Evolutionary conservation across 2,888 invertebrate genomes (phyloP).

Genomic region (Philaethria dido): DNA sequence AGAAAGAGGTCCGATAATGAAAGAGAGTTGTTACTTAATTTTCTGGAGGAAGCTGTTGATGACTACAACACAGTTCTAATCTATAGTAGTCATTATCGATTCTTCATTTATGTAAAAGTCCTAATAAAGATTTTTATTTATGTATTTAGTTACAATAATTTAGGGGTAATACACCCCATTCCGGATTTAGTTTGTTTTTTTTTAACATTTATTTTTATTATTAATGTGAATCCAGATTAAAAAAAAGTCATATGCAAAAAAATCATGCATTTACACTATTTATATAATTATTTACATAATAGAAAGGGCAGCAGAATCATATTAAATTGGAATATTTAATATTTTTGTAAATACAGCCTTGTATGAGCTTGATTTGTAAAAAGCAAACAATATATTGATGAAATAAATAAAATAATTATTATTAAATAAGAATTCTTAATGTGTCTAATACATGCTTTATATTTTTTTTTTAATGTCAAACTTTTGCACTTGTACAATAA

Average conservation of each 20-base stretch:
- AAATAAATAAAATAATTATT: background rate
- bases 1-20: too few relatives aligned
- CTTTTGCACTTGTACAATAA: constrained; percentile 11
- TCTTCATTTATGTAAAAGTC: too few relatives aligned
- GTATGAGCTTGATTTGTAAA: constrained; percentile 15
- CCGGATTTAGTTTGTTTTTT: too few relatives aligned
- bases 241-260: background rate
- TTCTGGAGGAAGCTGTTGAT: too few relatives aligned
- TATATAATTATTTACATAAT: background rate
- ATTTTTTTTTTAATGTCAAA: background rate
- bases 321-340: background rate
- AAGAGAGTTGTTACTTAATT: too few relatives aligned
- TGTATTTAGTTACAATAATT: too few relatives aligned
- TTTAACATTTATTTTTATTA: too few relatives aligned
- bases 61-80: too few relatives aligned
- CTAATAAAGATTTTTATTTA: too few relatives aligned
- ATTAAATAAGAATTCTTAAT: constrained; percentile 11
- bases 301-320: background rate
- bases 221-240: background rate
- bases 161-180: too few relatives aligned
- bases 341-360: background rate
- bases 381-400: background rate
- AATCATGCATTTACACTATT: too few relatives aligned
- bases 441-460: constrained; percentile 4
- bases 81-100: too few relatives aligned